phyloP scores from a whole-genome alignment of 92 coral and sea anemone species.

The Montipora capitata region DNA sequence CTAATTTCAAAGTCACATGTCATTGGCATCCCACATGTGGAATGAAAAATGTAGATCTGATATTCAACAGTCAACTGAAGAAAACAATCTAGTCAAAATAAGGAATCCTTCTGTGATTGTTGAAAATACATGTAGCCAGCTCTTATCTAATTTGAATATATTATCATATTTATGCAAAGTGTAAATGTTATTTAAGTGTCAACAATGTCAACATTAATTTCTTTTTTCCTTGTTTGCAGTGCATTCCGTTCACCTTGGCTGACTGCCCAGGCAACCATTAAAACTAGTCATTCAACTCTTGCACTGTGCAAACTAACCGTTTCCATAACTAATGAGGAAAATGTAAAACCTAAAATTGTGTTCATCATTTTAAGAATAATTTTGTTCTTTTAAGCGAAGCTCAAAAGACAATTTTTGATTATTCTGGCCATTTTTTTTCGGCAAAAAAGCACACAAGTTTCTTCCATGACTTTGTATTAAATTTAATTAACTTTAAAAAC shows the following conservation, averaged over 20 bases:
- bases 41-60: neutral
- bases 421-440: too few species aligned
- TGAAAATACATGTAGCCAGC: neutral
- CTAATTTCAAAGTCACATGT: too few species aligned
- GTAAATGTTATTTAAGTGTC: neutral
- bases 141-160: conserved; percentile 12
- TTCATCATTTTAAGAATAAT: too few species aligned
- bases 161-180: neutral
- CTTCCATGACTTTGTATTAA: too few species aligned
- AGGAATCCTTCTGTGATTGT: neutral
- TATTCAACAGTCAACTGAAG: neutral
- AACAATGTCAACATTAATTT: conserved; percentile 8
- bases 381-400: too few species aligned
- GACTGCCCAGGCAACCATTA: conserved; percentile 16
- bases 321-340: too few species aligned
- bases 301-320: too few species aligned
- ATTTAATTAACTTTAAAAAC: too few species aligned
- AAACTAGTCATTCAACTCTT: too few species aligned
- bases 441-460: too few species aligned
- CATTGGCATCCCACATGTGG: neutral
- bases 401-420: too few species aligned
- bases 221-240: neutral
- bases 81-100: neutral
- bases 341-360: too few species aligned
- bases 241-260: conserved; percentile 28